A percentile compares a stretch with the other conserved stretches of the same genome.
Evolutionary conservation across 2,797 vertebrate genomes (phyloP).

Genomic region (Ctenochaetus hawaiiensis): DNA sequence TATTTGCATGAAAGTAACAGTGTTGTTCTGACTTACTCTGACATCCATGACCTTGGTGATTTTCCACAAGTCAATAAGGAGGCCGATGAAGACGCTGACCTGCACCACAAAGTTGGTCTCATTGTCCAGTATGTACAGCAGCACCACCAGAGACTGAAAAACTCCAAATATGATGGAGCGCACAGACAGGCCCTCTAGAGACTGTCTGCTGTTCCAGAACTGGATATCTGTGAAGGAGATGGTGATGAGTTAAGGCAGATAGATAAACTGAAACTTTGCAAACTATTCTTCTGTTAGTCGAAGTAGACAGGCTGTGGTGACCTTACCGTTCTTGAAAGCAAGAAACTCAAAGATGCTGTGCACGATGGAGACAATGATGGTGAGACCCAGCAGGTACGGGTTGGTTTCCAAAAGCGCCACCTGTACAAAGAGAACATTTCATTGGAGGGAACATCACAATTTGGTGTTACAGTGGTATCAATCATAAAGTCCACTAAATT

Average conservation of each 20-base stretch:
- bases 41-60: conserved; percentile 99
- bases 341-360: conserved; percentile 98
- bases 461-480: not conserved
- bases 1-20: not conserved
- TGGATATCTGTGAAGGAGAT: conserved; percentile 90
- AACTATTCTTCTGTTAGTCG: not conserved
- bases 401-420: conserved; percentile 97
- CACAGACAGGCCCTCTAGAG: conserved; percentile 94
- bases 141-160: conserved; percentile 95
- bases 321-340: conserved; percentile 96
- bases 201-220: conserved; percentile 98
- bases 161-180: conserved; percentile 97
- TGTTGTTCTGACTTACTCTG: conserved; percentile 83
- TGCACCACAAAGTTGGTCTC: conserved; percentile 99
- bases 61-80: conserved; percentile 99
- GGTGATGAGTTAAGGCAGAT: not conserved
- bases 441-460: too few species aligned
- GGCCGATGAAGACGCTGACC: conserved; percentile 97
- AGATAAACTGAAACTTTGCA: not conserved
- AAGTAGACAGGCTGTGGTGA: not conserved
- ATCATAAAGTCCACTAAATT: too few species aligned
- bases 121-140: conserved; percentile 97
- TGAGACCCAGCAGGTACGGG: conserved; percentile 93
- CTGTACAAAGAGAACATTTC: conserved; percentile 73
- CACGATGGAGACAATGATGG: conserved; percentile 94